These are phyloP conservation scores for Troglohyphantes excavatus DNA, from an alignment of 2,888 invertebrate genomes.

Conservation along the genomic window DNA sequence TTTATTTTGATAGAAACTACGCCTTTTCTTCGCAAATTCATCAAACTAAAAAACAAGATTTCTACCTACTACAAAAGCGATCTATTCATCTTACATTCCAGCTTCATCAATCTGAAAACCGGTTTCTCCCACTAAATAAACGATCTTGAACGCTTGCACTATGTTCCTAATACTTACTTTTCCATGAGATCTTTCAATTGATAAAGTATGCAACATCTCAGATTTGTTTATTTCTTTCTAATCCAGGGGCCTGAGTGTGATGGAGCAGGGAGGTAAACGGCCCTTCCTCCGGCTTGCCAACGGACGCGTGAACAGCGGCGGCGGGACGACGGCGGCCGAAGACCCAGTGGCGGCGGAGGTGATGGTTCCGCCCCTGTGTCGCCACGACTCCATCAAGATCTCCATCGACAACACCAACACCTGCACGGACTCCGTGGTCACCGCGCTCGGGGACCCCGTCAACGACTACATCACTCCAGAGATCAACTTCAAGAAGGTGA, in stretches of 20 bases:
- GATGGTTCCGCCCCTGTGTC: conserved; percentile 69
- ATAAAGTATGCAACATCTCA: too few species aligned
- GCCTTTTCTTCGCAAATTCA: too few species aligned
- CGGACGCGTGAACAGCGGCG: conserved; percentile 84
- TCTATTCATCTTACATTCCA: too few species aligned
- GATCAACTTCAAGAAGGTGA: conserved; percentile 86
- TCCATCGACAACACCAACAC: conserved; percentile 87
- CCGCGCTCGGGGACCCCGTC: conserved; percentile 92
- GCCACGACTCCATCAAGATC: conserved; percentile 76
- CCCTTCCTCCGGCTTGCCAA: conserved; percentile 89
- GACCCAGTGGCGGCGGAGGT: conserved; percentile 46
- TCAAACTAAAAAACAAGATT: too few species aligned
- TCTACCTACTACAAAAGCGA: too few species aligned
- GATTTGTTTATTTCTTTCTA: too few species aligned
- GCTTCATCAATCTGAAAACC: too few species aligned
- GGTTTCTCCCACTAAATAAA: too few species aligned
- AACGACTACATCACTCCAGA: conserved; percentile 84
- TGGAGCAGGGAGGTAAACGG: conserved; percentile 82
- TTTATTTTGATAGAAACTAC: too few species aligned
- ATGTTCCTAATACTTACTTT: too few species aligned
- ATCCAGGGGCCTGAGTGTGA: conserved; percentile 76
- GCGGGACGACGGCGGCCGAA: background rate
- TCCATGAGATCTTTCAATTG: too few species aligned
- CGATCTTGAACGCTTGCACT: too few species aligned
- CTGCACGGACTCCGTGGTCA: conserved; percentile 89